These are phyloP conservation scores for Rhagoletis zephyria DNA, from an alignment of 1,140 invertebrate genomes.

Conservation along the genomic window DNA sequence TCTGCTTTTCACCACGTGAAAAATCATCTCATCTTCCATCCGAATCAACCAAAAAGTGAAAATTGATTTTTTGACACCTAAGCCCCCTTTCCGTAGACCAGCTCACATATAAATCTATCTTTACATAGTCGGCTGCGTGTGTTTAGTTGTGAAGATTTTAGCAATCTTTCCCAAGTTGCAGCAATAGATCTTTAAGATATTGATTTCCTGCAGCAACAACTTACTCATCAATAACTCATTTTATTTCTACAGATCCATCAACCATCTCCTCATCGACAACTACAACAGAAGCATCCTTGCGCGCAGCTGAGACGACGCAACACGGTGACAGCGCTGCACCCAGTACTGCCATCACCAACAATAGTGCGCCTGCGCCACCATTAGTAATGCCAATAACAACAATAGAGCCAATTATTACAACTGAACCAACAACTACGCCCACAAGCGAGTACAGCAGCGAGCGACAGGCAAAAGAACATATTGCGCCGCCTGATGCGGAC, in stretches of 20 bases:
- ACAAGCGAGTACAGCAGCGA: conserved; percentile 53
- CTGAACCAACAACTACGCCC: conserved; percentile 69
- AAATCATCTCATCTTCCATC: no score
- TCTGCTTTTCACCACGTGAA: no score
- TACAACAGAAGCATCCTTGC: neutral
- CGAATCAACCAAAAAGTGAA: no score
- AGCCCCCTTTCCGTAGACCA: no score
- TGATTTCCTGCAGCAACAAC: no score
- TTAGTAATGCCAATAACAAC: conserved; percentile 64
- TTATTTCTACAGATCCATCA: conserved; percentile 35
- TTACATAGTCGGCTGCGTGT: no score
- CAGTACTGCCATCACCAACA: conserved; percentile 50
- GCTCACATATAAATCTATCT: no score
- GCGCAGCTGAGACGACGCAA: conserved; percentile 6
- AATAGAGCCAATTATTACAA: conserved; percentile 70
- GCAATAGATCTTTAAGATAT: no score
- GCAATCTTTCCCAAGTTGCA: no score
- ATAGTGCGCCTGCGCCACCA: conserved; percentile 53
- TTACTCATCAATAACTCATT: neutral
- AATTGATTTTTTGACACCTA: no score
- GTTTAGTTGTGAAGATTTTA: no score
- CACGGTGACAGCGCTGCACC: neutral
- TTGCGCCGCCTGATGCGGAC: neutral
- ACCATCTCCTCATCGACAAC: no score
- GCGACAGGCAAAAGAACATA: conserved; percentile 58